phyloP scores from a whole-genome alignment of 2,888 invertebrate genomes.

The Mythimna impura region DNA sequence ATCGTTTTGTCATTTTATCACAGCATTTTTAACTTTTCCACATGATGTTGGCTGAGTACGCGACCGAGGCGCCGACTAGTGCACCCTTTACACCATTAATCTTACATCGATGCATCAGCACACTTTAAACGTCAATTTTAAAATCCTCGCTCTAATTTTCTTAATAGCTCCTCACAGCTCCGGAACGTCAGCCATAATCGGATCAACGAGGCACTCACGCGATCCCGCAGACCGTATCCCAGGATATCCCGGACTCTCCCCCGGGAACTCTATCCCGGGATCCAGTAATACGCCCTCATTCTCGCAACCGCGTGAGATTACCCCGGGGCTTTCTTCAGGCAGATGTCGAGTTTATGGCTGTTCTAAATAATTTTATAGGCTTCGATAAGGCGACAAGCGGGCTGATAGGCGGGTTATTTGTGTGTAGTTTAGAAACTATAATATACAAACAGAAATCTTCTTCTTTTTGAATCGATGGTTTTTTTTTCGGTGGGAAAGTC shows the following conservation, averaged over 20 bases:
- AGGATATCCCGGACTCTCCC: slow-evolving; percentile 28
- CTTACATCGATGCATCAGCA: not conserved
- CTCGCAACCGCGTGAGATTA: slow-evolving; percentile 48
- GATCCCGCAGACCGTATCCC: slow-evolving; percentile 31
- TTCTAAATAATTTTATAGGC: slow-evolving; percentile 51
- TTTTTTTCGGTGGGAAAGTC: no score
- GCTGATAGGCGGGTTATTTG: slow-evolving; percentile 16
- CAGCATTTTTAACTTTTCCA: no score
- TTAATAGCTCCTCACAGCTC: slow-evolving; percentile 42
- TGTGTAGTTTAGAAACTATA: not conserved
- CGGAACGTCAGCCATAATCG: slow-evolving; percentile 47
- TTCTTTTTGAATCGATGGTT: no score
- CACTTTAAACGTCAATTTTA: slow-evolving; percentile 13
- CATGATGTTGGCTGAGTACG: no score
- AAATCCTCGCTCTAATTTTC: slow-evolving; percentile 23
- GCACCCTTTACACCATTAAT: not conserved
- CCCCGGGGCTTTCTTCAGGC: slow-evolving; percentile 50
- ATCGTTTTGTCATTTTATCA: no score
- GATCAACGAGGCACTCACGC: slow-evolving; percentile 51
- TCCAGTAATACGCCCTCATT: slow-evolving; percentile 44
- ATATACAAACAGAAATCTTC: not conserved
- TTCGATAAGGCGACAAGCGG: slow-evolving; percentile 42
- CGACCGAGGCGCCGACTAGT: no score
- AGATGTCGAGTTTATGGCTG: slow-evolving; percentile 47
- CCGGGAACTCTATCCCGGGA: slow-evolving; percentile 26